Evolutionary conservation across 1,140 invertebrate species (phyloP), one percentile per base, ranked within the genome.

Genomic region (Cylas formicarius): DNA sequence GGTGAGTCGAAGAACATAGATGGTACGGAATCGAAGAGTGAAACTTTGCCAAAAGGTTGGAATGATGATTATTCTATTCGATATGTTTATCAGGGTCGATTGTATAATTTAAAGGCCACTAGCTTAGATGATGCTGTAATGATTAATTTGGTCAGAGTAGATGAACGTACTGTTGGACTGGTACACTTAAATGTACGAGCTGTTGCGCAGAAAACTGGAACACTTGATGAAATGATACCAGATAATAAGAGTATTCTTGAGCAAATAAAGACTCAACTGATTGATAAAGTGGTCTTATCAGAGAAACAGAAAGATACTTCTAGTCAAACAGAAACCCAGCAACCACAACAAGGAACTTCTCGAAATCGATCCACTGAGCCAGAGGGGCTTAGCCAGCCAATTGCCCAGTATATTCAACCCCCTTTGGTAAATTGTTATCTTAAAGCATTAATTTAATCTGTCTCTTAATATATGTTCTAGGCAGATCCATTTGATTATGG

Each of bases 11-110:
- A 76, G 67, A 73, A 68, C 13, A 63, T 81, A 14, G 64, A 75
- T 36, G 70, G 72, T 17, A 68, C 71, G 48, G 80, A 84, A 57
- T 60, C 61, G 21, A 77, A 75, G 45, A 74, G 70, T 45, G 84
- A 88, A 66, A 51, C 80, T 9, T 62, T 88, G 13, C 82, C 84
- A 4, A 67, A 74, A 35, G 71, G 66, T 39, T 87, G 84, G 84
- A 85, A 79, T 62, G 69, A 72, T 18, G 64, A 67, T 27, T 84
- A 82, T 60, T 67, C 75, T 1, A 56, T 85, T 6, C 72, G 82
- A 50, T 86, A 86, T 61, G 51, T 81, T 22, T 72, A 73, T 34
- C 65, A 82, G 34, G 73, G 72, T 8, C 71, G 75, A 56, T 61
- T 86, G 2, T 84, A 78, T 58, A 72, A 84, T 53, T 64, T 85